Base-by-base conservation (phyloP, 2,888 invertebrate genomes). In the Empis stercorea region DNA sequence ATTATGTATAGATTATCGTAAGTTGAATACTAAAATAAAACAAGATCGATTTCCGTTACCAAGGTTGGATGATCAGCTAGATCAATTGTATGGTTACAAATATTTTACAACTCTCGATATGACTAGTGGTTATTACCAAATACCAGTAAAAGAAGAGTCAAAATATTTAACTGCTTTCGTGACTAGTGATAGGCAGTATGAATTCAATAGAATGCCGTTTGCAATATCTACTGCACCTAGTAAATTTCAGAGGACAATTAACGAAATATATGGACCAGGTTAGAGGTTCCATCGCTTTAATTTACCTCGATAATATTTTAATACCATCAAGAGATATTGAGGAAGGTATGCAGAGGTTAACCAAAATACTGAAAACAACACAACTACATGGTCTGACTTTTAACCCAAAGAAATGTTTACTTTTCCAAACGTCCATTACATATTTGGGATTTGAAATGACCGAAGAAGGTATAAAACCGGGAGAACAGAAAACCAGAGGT, bases 21-120 rank as follows among this genome's bases (percentile, higher is more conserved):
- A 41, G 23, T 44, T 66, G 7, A 66, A 66, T 49, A 43, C 46
- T 4, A 50, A 54, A 1, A 64, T 61, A 1, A 49, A 57, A 0
- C 55, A 61, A 6, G 60, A 65, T 45, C 41, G 54, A 5, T 61
- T 59, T 45, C 61, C 63, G 0, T 37, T 62, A 6, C 61, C 61
- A 0, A 47, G 54, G 11, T 57, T 64, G 5, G 55, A 60, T 16
- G 61, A 64, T 20, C 55, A 57, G 32, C 44, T 62, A 38, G 56
- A 60, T 39, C 43, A 51, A 10, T 42, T 63, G 9, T n/a, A 46
- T 1, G 57, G 57, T 1, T 48, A 52, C 23, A 46, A 44, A 14
- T 56, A 53, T 46, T 64, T 57, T 42, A 57, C 59, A 1, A 52
- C 47, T 7, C 42, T 63, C 2, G 61, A 64, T 49, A 42, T 61